Percentiles rank a stretch among this genome's conserved stretches.
Evolutionary conservation across 2,113 vertebrate genomes (phyloP).

Genomic region (Mola mola): DNA sequence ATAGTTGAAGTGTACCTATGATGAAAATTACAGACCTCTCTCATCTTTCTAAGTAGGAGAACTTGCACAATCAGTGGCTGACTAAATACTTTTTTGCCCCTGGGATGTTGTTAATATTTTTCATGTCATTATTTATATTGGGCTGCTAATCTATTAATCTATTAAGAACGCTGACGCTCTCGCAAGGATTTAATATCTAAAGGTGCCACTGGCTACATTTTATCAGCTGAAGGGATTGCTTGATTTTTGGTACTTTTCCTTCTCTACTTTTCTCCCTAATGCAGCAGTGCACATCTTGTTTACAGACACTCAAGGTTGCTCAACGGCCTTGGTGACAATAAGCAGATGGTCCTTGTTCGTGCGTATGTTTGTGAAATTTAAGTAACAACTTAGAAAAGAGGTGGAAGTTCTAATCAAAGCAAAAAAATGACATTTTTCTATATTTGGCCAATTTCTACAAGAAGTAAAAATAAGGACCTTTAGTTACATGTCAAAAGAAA

Average conservation of each 20-base stretch:
- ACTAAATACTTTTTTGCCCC: too few species aligned
- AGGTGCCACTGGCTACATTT: conserved; percentile 8
- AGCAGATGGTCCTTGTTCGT: conserved; percentile 29
- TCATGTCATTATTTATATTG: too few species aligned
- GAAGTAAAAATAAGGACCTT: conserved; percentile 18
- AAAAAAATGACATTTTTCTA: too few species aligned
- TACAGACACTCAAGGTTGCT: conserved; percentile 34
- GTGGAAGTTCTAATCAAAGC: not conserved
- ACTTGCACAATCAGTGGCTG: too few species aligned
- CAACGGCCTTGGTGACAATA: conserved; percentile 30
- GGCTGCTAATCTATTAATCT: conserved; percentile 15
- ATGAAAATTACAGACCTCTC: too few species aligned
- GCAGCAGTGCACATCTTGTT: conserved; percentile 32
- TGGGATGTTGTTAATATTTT: too few species aligned
- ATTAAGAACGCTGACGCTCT: conserved; percentile 24
- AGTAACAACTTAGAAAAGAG: not conserved
- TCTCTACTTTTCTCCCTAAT: conserved; percentile 26
- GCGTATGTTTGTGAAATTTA: conserved; percentile 4
- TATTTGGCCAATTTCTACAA: not conserved
- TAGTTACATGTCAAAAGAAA: conserved; percentile 23
- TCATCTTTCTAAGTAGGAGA: too few species aligned
- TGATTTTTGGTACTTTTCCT: conserved; percentile 19
- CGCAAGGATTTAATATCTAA: conserved; percentile 2
- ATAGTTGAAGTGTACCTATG: too few species aligned
- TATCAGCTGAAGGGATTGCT: conserved; percentile 1